Evolutionary conservation across 2,888 invertebrate genomes (phyloP), one percentile per base, ranked within the genome.

Genomic region (Zhuqinia jingwanae): DNA sequence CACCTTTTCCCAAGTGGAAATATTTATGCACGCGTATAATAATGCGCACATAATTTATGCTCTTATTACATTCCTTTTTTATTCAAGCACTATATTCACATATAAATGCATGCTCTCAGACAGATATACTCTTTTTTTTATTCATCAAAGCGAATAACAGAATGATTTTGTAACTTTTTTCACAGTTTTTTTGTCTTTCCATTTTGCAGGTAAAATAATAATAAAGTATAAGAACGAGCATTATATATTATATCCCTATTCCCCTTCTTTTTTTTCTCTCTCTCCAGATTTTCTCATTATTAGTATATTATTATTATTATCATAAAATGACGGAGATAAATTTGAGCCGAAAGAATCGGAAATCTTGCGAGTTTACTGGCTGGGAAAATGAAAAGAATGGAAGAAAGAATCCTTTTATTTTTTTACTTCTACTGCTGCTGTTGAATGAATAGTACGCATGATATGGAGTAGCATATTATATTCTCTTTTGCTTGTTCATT

Each of bases 261-360:
- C 53, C 70, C 47, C 15, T 36, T 42, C 22, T 45, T 63, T 20
- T 47, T 36, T 42, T 15, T 45, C 47, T 20, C 27, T n/a, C 47
- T 36, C 25, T 30, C 56, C 30, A n/a, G 65, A 25, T 80, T 68
- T 53, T 22, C 53, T 27, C 45, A n/a, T n/a, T n/a, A n/a, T n/a
- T n/a, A n/a, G n/a, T n/a, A n/a, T n/a, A n/a, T n/a, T n/a, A n/a
- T 53, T 27, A 27, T 70, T 56, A 81, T 81, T 68, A 70, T 81
- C 27, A 81, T 70, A 53, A 68, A 30, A 65, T 27, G 81, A 81
- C 81, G n/a, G 68, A 70, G 81, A 81, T 70, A 81, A 81, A 81
- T 81, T 70, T 73, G 15, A 56, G 58, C 5, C 27, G 25, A 63
- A 79, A 56, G 25, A 36, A 36, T 58, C 22, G 22, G 80, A 70